phyloP scores from a whole-genome alignment of 2,113 vertebrate genomes.

The Cebus imitator region DNA sequence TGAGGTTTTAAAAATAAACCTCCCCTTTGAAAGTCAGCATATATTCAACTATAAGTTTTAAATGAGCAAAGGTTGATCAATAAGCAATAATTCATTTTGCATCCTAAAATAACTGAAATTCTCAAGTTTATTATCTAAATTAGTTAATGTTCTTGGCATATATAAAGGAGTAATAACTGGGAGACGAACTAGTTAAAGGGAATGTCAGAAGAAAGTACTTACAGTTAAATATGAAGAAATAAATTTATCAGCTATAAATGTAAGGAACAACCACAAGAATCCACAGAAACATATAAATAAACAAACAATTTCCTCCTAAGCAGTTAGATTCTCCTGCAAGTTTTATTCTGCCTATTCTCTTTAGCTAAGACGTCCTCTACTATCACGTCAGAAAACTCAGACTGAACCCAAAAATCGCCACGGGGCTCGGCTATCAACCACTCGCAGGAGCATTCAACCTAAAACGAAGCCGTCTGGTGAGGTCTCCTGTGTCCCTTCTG shows the following conservation, averaged over 20 bases:
- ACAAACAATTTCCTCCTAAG: not conserved
- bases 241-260: not conserved
- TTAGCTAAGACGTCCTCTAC: conserved; percentile 94
- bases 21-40: not conserved
- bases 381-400: conserved; percentile 94
- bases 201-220: not conserved
- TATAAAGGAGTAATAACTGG: not conserved
- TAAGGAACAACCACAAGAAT: not conserved
- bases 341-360: conserved; percentile 47
- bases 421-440: conserved; percentile 94
- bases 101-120: not conserved
- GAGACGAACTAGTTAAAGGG: not conserved
- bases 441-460: conserved; percentile 95
- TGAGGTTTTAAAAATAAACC: not conserved
- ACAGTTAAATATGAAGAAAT: not conserved
- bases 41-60: not conserved
- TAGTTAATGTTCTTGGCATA: not conserved
- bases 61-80: not conserved
- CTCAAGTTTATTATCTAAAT: not conserved
- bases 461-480: conserved; percentile 93
- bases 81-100: not conserved
- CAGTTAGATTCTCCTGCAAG: not conserved
- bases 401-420: conserved; percentile 90
- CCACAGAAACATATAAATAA: not conserved
- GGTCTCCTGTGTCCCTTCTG: not conserved